These are phyloP conservation scores for Junonia oenone DNA, from an alignment of 2,888 invertebrate species.

Conservation along the genomic window DNA sequence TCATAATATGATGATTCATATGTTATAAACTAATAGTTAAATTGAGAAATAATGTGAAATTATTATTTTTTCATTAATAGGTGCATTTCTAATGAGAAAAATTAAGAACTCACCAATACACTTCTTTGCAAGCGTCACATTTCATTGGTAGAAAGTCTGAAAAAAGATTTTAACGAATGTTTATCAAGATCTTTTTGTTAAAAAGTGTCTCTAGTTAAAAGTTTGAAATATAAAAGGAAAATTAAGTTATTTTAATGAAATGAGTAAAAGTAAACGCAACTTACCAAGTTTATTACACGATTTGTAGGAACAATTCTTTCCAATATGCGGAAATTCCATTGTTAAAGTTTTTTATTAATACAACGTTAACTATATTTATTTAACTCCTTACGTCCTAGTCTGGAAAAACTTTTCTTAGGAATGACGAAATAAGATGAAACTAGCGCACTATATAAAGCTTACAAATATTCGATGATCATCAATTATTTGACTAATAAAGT, in stretches of 20 bases:
- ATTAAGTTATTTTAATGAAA: background rate
- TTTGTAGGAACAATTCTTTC: conserved; percentile 90
- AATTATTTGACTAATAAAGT: background rate
- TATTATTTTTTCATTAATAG: no score
- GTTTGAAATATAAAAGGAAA: no score
- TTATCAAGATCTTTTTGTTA: no score
- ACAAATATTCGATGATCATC: background rate
- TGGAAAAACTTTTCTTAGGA: background rate
- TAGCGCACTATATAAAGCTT: conserved; percentile 4
- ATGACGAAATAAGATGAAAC: conserved; percentile 11
- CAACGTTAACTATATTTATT: background rate
- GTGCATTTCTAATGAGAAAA: no score
- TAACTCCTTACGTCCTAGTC: background rate
- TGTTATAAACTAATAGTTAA: no score
- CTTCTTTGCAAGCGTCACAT: conserved; percentile 93
- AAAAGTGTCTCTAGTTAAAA: no score
- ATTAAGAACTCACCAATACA: conserved; percentile 91
- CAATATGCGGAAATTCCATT: conserved; percentile 96
- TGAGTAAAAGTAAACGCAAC: background rate
- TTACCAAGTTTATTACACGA: conserved; percentile 92
- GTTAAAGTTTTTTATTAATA: conserved; percentile 18
- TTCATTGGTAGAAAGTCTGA: conserved; percentile 96
- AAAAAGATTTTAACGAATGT: conserved; percentile 28
- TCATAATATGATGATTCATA: no score
- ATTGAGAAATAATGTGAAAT: no score